Evolutionary conservation across 2,113 vertebrate genomes (phyloP).

Genomic region (Hippocampus comes): DNA sequence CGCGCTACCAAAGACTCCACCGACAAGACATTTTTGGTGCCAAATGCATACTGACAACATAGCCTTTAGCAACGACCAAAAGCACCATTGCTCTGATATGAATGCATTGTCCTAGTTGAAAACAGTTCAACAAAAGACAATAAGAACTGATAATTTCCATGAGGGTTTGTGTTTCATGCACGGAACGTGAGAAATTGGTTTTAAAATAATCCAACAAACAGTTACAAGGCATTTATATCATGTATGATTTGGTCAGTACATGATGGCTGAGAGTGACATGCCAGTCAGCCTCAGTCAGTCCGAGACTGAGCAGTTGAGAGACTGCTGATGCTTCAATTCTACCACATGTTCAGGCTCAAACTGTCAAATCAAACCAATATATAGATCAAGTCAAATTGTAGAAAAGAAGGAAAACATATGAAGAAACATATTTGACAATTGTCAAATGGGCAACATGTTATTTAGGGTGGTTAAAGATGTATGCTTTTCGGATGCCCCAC

Average conservation of each 20-base stretch:
- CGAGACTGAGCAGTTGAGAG: not conserved
- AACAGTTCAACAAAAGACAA: not conserved
- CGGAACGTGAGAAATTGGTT: not conserved
- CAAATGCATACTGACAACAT: conserved; percentile 35
- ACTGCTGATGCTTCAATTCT: not conserved
- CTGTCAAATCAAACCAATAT: conserved; percentile 7
- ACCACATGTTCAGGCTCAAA: conserved; percentile 4
- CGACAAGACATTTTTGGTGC: conserved; percentile 31
- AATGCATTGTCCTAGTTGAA: not conserved
- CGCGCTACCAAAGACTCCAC: conserved; percentile 28
- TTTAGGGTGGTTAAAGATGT: conserved; percentile 19
- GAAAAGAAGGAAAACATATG: not conserved
- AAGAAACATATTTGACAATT: not conserved
- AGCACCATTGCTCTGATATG: conserved; percentile 21
- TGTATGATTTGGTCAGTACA: not conserved
- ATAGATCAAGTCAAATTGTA: not conserved
- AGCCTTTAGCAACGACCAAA: conserved; percentile 19
- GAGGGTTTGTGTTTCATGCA: not conserved
- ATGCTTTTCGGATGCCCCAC: conserved; percentile 50
- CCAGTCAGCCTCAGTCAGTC: not conserved
- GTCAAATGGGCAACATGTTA: not conserved
- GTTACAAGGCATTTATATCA: not conserved
- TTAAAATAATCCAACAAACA: not conserved
- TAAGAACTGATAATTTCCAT: not conserved
- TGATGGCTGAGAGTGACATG: conserved; percentile 6